Conservation (phyloP, 2,888 invertebrate genomes). For the Ennomos quercinarius region DNA sequence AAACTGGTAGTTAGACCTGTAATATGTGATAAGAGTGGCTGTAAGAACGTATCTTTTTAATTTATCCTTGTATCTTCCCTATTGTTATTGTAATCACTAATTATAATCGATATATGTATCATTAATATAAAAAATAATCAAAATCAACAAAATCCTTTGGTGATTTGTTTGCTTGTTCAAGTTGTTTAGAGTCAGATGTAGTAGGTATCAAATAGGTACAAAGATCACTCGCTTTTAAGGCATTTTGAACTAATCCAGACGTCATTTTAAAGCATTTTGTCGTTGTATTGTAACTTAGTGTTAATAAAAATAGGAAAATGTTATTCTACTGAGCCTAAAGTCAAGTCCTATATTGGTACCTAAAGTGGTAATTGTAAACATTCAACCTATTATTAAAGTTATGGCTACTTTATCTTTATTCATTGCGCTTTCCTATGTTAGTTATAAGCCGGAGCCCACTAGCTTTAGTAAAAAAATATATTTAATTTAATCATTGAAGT, state of each 20-base stretch:
- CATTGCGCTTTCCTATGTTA: constrained; percentile 75
- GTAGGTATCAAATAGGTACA: constrained; percentile 79
- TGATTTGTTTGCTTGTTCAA: constrained; percentile 58
- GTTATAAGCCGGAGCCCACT: constrained; percentile 73
- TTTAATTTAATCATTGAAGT: constrained; percentile 79
- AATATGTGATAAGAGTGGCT: constrained; percentile 85
- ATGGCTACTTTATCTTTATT: constrained; percentile 72
- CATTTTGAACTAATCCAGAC: constrained; percentile 60
- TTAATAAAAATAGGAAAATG: constrained; percentile 60
- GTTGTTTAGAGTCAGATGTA: constrained; percentile 52
- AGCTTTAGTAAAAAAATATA: constrained; percentile 76
- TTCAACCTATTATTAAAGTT: constrained; percentile 60
- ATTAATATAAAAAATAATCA: constrained; percentile 51
- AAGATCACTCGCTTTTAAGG: constrained; percentile 61
- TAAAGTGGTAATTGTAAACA: constrained; percentile 50
- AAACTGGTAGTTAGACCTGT: constrained; percentile 76
- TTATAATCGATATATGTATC: constrained; percentile 36
- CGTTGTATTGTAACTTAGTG: constrained; percentile 60
- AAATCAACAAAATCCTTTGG: constrained; percentile 43
- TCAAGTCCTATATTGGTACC: constrained; percentile 76
- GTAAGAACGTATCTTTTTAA: constrained; percentile 71
- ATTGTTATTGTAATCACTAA: constrained; percentile 52
- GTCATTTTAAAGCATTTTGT: constrained; percentile 71
- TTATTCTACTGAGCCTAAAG: constrained; percentile 67
- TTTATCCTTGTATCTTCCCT: constrained; percentile 67